Evolutionary conservation across 2,888 invertebrate genomes (phyloP).

Genomic region (Sussaba pulchella): DNA sequence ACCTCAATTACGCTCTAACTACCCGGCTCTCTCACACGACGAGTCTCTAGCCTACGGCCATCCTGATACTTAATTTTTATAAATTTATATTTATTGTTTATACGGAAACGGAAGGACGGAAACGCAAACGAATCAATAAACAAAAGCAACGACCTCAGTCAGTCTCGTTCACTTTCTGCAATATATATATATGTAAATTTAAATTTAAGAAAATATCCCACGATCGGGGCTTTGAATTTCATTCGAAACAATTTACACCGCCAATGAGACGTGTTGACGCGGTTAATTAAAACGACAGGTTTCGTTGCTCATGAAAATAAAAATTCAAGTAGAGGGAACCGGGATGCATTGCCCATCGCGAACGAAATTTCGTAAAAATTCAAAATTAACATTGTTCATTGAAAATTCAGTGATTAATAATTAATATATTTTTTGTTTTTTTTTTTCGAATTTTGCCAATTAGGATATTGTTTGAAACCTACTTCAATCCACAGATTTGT

Average conservation of each 20-base stretch:
- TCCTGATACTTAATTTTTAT: too few species aligned
- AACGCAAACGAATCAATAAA: conserved; percentile 67
- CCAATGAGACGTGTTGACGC: neutral
- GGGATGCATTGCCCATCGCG: neutral
- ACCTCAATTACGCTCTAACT: too few species aligned
- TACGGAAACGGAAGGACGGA: conserved; percentile 64
- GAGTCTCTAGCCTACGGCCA: too few species aligned
- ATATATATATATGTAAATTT: neutral
- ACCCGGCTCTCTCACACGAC: too few species aligned
- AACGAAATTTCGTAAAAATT: too few species aligned
- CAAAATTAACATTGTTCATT: too few species aligned
- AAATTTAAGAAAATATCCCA: conserved; percentile 5
- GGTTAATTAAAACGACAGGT: conserved; percentile 19
- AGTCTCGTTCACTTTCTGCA: neutral
- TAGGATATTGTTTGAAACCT: conserved; percentile 81
- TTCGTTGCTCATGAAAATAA: neutral
- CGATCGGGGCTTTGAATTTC: conserved; percentile 17
- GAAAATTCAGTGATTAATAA: too few species aligned
- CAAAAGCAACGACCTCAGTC: conserved; percentile 56
- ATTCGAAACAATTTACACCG: conserved; percentile 13
- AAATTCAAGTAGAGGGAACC: neutral
- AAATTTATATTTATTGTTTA: neutral
- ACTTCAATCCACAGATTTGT: conserved; percentile 85
- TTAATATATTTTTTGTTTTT: too few species aligned
- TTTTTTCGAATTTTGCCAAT: conserved; percentile 18